phyloP scores from a whole-genome alignment of 2,797 vertebrate genomes.

The Sus cebifrons region DNA sequence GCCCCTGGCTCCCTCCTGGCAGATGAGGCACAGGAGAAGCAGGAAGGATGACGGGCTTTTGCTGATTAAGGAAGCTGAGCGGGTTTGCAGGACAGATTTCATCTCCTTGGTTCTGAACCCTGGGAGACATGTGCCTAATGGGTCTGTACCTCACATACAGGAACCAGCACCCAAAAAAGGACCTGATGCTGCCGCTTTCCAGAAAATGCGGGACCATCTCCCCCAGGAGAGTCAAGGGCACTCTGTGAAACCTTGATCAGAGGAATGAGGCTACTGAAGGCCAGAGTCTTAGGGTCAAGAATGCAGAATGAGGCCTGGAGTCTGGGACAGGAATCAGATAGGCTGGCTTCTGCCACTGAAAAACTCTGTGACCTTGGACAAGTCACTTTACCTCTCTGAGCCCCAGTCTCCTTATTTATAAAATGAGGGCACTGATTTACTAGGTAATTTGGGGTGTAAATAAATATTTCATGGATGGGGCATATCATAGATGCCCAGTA shows the following conservation, averaged over 20 bases:
- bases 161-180: slow-evolving; percentile 1
- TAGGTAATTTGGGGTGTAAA: slow-evolving; percentile 10
- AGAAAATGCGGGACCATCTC: neutral
- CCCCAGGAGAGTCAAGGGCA: neutral
- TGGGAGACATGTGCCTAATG: neutral
- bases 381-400: neutral
- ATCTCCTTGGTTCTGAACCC: neutral
- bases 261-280: neutral
- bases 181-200: neutral
- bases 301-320: neutral
- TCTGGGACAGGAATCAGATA: neutral
- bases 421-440: neutral
- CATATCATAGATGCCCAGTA: neutral
- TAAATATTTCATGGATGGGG: neutral
- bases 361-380: neutral
- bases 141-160: neutral
- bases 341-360: neutral
- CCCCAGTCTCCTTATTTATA: neutral
- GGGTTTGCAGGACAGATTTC: neutral
- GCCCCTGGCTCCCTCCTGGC: neutral
- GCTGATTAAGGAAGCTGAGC: neutral
- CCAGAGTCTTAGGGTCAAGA: neutral
- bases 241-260: neutral
- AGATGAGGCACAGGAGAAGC: neutral
- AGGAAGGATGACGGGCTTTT: neutral